Percentiles rank a stretch among this genome's conserved stretches.
These are phyloP conservation scores for Dasysyrphus tricinctus DNA, from an alignment of 2,888 invertebrate genomes.

Conservation along the genomic window DNA sequence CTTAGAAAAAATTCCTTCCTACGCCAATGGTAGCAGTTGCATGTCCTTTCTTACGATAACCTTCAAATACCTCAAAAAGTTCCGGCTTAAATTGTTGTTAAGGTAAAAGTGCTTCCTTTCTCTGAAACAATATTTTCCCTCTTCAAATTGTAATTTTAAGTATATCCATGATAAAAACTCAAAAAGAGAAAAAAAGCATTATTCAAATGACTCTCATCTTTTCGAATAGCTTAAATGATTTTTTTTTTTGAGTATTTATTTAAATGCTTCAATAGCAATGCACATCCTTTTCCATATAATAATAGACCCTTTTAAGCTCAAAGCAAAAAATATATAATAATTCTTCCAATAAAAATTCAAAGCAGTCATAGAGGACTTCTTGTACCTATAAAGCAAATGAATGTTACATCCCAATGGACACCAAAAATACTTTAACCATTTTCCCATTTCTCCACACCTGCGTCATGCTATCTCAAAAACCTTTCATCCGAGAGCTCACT, in stretches of 20 bases:
- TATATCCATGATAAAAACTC: not conserved
- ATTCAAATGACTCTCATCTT: not conserved
- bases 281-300: not conserved
- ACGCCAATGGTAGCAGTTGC: no score
- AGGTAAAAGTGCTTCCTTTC: no score
- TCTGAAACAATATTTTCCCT: no score
- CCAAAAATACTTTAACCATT: slow-evolving; percentile 19
- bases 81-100: no score
- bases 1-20: no score
- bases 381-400: not conserved
- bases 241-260: not conserved
- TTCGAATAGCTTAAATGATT: not conserved
- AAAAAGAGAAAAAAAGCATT: not conserved
- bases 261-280: not conserved
- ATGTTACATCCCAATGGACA: slow-evolving; percentile 26
- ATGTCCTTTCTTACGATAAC: no score
- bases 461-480: not conserved
- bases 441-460: slow-evolving; percentile 34
- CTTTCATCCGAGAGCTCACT: slow-evolving; percentile 1
- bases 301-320: not conserved
- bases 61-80: no score
- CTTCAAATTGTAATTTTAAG: no score
- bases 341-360: slow-evolving; percentile 30
- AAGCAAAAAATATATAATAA: slow-evolving; percentile 1
- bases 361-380: not conserved